phyloP scores from a whole-genome alignment of 2,797 vertebrate species.

The Gadopsis marmoratus region DNA sequence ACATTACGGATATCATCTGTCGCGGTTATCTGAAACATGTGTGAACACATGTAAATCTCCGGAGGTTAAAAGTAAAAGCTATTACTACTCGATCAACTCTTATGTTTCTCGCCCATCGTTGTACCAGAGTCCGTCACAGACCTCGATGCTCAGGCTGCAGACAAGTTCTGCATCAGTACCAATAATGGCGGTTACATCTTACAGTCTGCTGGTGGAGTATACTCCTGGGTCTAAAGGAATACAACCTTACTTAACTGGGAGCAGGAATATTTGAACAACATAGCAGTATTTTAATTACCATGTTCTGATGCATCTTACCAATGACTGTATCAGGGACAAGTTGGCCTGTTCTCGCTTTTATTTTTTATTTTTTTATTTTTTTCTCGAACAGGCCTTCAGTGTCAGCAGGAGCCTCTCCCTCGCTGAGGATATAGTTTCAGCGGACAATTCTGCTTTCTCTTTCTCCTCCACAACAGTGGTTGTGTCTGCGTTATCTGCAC shows the following conservation, averaged over 20 bases:
- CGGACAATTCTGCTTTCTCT: neutral
- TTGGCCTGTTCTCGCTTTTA: conserved; percentile 76
- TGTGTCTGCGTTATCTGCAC: neutral
- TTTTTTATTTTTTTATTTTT: too few relatives aligned
- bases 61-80: neutral
- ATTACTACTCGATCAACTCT: neutral
- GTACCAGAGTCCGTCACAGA: conserved; percentile 88
- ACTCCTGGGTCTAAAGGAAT: conserved; percentile 76
- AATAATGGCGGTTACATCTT: conserved; percentile 82
- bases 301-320: conserved; percentile 66
- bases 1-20: conserved; percentile 83
- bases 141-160: conserved; percentile 85
- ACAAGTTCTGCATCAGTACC: conserved; percentile 84
- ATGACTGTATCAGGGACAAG: conserved; percentile 79
- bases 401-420: conserved; percentile 26
- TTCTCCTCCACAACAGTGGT: neutral
- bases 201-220: conserved; percentile 85
- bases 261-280: neutral
- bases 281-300: neutral
- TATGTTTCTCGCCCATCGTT: conserved; percentile 84
- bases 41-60: neutral
- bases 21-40: conserved; percentile 80
- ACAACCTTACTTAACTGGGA: neutral
- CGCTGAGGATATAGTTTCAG: conserved; percentile 18
- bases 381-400: conserved; percentile 43